phyloP scores from a whole-genome alignment of 2,113 vertebrate genomes.

The Geococcyx californianus region DNA sequence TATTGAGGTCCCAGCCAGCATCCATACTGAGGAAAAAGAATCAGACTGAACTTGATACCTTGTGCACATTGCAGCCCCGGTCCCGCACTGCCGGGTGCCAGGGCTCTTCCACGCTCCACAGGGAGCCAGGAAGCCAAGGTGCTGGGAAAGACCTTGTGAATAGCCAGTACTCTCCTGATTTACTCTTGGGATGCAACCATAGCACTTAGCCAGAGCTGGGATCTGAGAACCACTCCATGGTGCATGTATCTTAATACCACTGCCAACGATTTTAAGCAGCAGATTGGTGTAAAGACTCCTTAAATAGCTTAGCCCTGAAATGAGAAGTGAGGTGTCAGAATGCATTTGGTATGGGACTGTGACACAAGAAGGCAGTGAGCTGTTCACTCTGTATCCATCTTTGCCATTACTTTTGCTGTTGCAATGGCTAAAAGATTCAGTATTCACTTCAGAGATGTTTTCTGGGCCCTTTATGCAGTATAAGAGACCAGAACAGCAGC shows the following conservation, averaged over 20 bases:
- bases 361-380: not conserved
- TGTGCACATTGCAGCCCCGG: not conserved
- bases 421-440: not conserved
- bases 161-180: not conserved
- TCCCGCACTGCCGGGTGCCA: fast-evolving
- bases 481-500: not conserved
- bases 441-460: not conserved
- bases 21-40: not conserved
- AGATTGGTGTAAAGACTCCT: not conserved
- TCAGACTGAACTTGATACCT: not conserved
- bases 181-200: not conserved
- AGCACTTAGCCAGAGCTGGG: not conserved
- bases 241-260: not conserved
- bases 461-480: not conserved
- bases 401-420: not conserved
- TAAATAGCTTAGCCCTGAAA: not conserved
- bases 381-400: not conserved
- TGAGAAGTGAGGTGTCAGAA: not conserved
- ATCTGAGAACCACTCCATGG: not conserved
- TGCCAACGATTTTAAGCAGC: not conserved
- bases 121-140: not conserved
- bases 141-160: not conserved
- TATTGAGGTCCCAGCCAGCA: not conserved
- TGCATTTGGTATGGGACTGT: not conserved
- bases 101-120: not conserved